Base-by-base conservation (phyloP, 2,888 invertebrate species). In the Acleris cristana region DNA sequence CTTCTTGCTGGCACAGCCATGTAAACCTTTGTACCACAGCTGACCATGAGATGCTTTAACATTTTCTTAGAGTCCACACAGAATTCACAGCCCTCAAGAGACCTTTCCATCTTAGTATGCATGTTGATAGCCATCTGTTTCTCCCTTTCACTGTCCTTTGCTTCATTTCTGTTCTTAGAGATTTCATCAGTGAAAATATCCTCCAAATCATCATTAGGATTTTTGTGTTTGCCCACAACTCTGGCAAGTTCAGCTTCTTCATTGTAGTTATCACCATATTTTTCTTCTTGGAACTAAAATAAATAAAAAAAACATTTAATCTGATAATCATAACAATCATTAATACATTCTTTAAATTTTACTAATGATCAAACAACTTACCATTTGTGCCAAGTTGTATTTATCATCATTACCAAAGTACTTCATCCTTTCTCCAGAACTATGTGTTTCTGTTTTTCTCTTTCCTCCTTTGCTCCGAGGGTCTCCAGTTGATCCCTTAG, bases 321-420 rank as follows among this genome's bases (percentile, higher is more conserved):
- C 12, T 34, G 34, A 51, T 51, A 49, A 49, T 54, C 26, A 26
- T 26, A 26, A 26, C 7, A 44, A 44, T 16, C 6, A n/a, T 48
- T 48, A n/a, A 6, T 48, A 16, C 7, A 1, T n/a, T n/a, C 7
- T n/a, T 18, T 48, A n/a, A 18, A 18, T 8, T 45, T 6, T 48
- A n/a, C n/a, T 48, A 8, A 16, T 2, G 6, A 14, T 45, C 21
- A 57, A 49, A 64, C 66, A 57, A 80, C 84, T 87, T 86, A 95
- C 96, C 96, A 99, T 96, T 85, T 97, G 95, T 81, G 96, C 95
- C 48, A 99, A 94, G 63, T 96, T 95, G 85, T 96, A 96, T 82
- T 96, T 96, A 83, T 98, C 98, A 92, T 98, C 98, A 91, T 98
- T 97, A 4, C 96, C 95, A 90, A 97, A 98, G 89, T 98, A 98